Evolutionary conservation across 2,797 vertebrate genomes (phyloP).

Genomic region (Morelia viridis): DNA sequence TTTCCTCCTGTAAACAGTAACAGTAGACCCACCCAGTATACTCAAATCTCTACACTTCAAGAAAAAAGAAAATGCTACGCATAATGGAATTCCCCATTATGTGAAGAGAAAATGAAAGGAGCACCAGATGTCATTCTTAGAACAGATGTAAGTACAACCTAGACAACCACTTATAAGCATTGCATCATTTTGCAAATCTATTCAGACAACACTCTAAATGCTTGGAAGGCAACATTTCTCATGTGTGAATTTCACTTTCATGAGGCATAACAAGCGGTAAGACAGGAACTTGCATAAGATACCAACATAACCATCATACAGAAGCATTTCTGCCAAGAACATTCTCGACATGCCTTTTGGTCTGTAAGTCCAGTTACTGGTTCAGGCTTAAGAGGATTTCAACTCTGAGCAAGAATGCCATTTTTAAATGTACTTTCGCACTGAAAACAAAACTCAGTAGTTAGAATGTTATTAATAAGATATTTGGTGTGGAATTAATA

Average conservation of each 20-base stretch:
- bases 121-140: neutral
- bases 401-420: neutral
- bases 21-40: neutral
- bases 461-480: neutral
- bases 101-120: neutral
- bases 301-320: neutral
- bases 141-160: neutral
- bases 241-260: neutral
- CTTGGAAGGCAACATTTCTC: neutral
- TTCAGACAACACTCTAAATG: neutral
- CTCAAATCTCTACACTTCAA: neutral
- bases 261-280: neutral
- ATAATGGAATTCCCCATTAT: neutral
- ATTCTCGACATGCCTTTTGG: neutral
- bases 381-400: neutral
- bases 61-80: neutral
- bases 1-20: neutral
- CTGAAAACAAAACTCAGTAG: neutral
- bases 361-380: neutral
- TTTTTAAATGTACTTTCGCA: neutral
- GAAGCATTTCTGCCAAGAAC: neutral
- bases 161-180: neutral
- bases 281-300: neutral
- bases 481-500: neutral
- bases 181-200: neutral